These are phyloP conservation scores for Zaprionus nigranus DNA, from an alignment of 1,140 invertebrate species.

Conservation along the genomic window DNA sequence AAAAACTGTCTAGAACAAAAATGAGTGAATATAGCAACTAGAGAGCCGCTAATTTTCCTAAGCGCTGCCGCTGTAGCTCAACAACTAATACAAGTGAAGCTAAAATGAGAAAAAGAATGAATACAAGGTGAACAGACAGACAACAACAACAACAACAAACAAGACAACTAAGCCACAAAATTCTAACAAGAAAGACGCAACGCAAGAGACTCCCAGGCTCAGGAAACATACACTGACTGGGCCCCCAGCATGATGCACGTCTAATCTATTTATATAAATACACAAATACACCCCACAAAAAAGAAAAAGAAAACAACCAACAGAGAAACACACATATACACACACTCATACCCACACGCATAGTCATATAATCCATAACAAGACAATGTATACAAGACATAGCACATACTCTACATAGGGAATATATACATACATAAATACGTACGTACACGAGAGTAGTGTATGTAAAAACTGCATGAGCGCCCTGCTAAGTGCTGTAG, in stretches of 20 bases:
- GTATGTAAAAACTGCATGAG: slow-evolving; percentile 50
- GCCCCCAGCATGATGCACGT: slow-evolving; percentile 68
- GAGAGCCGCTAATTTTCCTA: slow-evolving; percentile 64
- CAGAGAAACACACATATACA: slow-evolving; percentile 38
- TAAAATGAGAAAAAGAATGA: slow-evolving; percentile 26
- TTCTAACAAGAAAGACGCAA: slow-evolving; percentile 79
- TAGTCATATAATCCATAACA: slow-evolving; percentile 80
- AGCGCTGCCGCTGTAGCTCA: slow-evolving; percentile 36
- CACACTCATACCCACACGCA: slow-evolving; percentile 47
- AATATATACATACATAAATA: slow-evolving; percentile 46
- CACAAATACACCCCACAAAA: slow-evolving; percentile 22
- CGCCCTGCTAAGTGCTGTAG: slow-evolving; percentile 50
- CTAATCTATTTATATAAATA: slow-evolving; percentile 76
- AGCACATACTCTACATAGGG: slow-evolving; percentile 77
- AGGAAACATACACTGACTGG: slow-evolving; percentile 35
- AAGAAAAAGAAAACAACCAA: neutral
- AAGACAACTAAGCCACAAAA: slow-evolving; percentile 70
- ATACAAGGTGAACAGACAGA: slow-evolving; percentile 18
- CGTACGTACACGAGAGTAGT: slow-evolving; percentile 6
- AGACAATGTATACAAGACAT: slow-evolving; percentile 83
- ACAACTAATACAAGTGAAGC: slow-evolving; percentile 31
- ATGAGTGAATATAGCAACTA: slow-evolving; percentile 41
- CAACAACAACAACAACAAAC: slow-evolving; percentile 26
- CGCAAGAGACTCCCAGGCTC: slow-evolving; percentile 74
- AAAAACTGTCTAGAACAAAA: slow-evolving; percentile 21